Base-by-base conservation (phyloP, 2,888 invertebrate species). In the Sinhomidia bicolor region DNA sequence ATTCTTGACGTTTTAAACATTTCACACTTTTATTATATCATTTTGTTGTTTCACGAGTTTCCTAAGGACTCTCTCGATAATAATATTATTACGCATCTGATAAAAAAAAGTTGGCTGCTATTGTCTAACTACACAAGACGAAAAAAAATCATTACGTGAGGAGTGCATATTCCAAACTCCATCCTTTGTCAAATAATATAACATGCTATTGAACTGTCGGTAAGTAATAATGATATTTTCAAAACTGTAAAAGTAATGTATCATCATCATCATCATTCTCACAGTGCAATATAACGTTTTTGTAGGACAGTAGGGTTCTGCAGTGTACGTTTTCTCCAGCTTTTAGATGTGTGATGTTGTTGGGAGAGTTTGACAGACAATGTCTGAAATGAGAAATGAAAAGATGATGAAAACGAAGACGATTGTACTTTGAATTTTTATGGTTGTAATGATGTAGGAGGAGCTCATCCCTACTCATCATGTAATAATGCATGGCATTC, bases 361-460 rank as follows among this genome's bases (percentile, higher is more conserved):
- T 76, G 76, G 36, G 51, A n/a, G 0, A 84, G 47, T 65, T 65
- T 85, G 85, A 85, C 85, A 85, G 85, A 78, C 62, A 65, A 85
- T 85, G 85, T 62, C 76, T 76, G 57, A 74, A 44, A 62, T 83
- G 82, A 80, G 80, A 84, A 60, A 78, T 85, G 85, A 78, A 76
- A 84, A 54, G 57, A 60, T 60, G 71, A 74, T 74, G 71, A 82
- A 71, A 80, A 71, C 14, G 41, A 20, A 71, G 44, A 71, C 36
- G 79, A 57, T 57, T 74, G 68, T 79, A 57, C 17, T 85, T 47
- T 54, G 57, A 79, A 78, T 74, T 78, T 78, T 68, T 85, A 20
- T 62, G 62, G 47, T 60, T 85, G 62, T 60, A 60, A 84, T 60
- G 84, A 78, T 47, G 85, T 54, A 54, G 76, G 76, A 54, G 76